phyloP scores from a whole-genome alignment of 2,888 invertebrate species.

The Amaurobius ferox region DNA sequence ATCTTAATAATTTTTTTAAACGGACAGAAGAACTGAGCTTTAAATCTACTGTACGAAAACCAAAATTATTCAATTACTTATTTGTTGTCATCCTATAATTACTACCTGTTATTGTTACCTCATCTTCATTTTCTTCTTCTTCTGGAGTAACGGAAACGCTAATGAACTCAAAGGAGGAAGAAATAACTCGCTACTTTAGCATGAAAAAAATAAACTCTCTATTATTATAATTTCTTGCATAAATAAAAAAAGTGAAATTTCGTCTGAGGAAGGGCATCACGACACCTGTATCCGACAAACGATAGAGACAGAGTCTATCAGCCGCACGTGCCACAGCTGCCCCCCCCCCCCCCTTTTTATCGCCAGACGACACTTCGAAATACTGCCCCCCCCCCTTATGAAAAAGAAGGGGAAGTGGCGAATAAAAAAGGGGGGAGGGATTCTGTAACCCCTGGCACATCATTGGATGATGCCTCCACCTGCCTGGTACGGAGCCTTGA shows the following conservation, averaged over 20 bases:
- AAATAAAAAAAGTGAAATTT: conserved; percentile 7
- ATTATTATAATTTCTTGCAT: neutral
- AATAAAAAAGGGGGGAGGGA: conserved; percentile 24
- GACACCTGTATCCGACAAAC: conserved; percentile 70
- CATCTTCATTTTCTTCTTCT: neutral
- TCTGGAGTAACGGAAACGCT: conserved; percentile 6
- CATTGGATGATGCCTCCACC: conserved; percentile 55
- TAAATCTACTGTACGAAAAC: too few relatives aligned
- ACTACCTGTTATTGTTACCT: too few relatives aligned
- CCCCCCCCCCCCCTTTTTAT: conserved; percentile 23
- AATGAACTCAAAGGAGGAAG: conserved; percentile 13
- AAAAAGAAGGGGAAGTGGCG: neutral
- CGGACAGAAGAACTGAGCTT: too few relatives aligned
- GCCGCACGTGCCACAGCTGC: conserved; percentile 59
- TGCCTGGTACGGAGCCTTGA: conserved; percentile 45
- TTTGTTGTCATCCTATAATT: too few relatives aligned
- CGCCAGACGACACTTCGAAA: conserved; percentile 54
- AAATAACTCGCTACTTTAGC: conserved; percentile 3
- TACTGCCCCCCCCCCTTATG: neutral
- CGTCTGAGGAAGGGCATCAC: conserved; percentile 56
- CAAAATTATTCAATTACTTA: too few relatives aligned
- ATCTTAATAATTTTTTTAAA: too few relatives aligned
- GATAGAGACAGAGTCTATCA: conserved; percentile 21
- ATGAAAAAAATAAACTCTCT: conserved; percentile 17
- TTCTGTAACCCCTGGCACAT: conserved; percentile 40